Base-by-base conservation (phyloP, 2,113 vertebrate species). In the Neotoma lepida region DNA sequence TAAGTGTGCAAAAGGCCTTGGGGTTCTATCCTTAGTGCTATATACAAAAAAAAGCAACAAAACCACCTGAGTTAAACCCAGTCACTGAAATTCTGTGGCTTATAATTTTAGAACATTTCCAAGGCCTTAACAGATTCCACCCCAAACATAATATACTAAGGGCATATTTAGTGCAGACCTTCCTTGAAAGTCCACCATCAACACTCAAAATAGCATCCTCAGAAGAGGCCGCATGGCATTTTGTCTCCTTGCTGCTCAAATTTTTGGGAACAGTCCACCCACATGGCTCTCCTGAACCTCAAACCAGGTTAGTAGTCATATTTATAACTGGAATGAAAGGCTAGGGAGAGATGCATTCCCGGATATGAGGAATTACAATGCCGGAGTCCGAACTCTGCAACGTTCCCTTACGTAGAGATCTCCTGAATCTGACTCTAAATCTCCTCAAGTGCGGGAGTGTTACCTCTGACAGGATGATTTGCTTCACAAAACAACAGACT, bases 31-130 rank as follows among this genome's bases (percentile, higher is more conserved):
- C 73, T 63, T 76, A 66, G n/a, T 10, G 41, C 46, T 87, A 54
- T 14, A 56, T 10, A 73, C 39, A 61, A 15, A 88, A 70, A 70
- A 51, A 41, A 70, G 35, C 15, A 73, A 49, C 74, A 12, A 56
- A 90, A 71, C 41, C n/a, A 24, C n/a, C 76, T 71, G 46, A 84
- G 46, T 46, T 70, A 91, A 95, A 81, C 41, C 82, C 10, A 24
- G 26, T 51, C 46, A 24, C 51, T 54, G 8, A 49, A 4, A 81
- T 58, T 4, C 46, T 39, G 46, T 14, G 74, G 46, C 49, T 94
- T 94, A 81, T 14, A 93, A 94, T 86, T 96, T 96, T 91, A 96
- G 95, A 92, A 96, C 8, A 87, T 82, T 33, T 54, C 18, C 41
- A 92, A 86, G 82, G 41, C 66, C 35, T 56, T 78, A 20, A 41